Conservation (phyloP, 92 coral and sea anemone genomes). For the Epizoanthus fatuus region DNA sequence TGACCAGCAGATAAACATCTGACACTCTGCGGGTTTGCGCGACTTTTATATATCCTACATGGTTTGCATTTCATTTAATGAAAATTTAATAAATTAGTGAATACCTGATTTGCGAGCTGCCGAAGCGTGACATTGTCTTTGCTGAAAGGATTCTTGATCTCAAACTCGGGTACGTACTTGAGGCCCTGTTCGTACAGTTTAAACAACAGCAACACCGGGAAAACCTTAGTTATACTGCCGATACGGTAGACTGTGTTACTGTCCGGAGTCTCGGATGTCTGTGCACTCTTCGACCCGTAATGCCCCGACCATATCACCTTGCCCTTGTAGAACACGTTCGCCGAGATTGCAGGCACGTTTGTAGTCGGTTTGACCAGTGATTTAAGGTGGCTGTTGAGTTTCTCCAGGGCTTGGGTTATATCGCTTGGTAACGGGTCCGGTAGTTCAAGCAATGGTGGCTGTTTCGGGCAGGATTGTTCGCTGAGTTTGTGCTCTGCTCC, state of each 20-base stretch:
- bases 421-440: constrained; percentile 61
- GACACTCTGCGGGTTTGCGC: no score
- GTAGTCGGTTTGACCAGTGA: constrained; percentile 46
- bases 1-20: no score
- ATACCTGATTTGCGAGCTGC: constrained; percentile 84
- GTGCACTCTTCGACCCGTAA: constrained; percentile 64
- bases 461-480: constrained; percentile 52
- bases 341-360: constrained; percentile 79
- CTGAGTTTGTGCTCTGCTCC: background rate
- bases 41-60: no score
- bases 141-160: constrained; percentile 79
- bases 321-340: constrained; percentile 67
- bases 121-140: constrained; percentile 82
- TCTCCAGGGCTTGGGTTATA: constrained; percentile 39
- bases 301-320: constrained; percentile 73
- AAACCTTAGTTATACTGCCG: constrained; percentile 80
- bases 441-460: constrained; percentile 59
- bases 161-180: constrained; percentile 85
- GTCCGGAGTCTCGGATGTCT: constrained; percentile 48
- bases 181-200: constrained; percentile 75
- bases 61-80: background rate
- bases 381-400: constrained; percentile 40
- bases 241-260: constrained; percentile 73
- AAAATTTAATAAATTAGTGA: background rate
- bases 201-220: constrained; percentile 73